phyloP scores from a whole-genome alignment of 2,113 vertebrate species.

The Fregetta grallaria region DNA sequence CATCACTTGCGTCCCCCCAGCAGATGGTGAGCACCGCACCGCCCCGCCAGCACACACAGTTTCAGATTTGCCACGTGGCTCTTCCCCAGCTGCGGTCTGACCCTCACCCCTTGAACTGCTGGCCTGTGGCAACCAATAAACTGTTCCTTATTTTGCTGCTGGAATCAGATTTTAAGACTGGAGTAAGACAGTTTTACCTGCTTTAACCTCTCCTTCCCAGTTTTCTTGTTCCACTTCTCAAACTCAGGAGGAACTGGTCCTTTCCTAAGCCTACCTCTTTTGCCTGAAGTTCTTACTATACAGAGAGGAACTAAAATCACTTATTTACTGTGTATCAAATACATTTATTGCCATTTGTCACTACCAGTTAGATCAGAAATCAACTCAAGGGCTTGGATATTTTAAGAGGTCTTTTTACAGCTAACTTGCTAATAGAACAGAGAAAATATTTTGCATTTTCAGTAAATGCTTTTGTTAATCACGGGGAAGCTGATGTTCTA shows the following conservation, averaged over 20 bases:
- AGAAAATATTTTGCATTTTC: neutral
- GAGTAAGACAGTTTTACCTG: neutral
- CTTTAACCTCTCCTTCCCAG: constrained; percentile 5
- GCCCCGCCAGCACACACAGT: neutral
- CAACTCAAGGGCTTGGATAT: neutral
- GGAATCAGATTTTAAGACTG: neutral
- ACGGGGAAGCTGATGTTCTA: neutral
- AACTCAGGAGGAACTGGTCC: neutral
- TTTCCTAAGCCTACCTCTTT: constrained; percentile 34
- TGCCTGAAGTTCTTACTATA: constrained; percentile 7
- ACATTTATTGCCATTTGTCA: neutral
- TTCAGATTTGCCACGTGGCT: neutral
- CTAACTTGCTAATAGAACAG: neutral
- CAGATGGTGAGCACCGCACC: neutral
- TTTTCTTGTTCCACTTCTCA: neutral
- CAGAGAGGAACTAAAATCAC: neutral
- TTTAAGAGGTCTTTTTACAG: neutral
- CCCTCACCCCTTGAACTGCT: neutral
- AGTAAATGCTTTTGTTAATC: neutral
- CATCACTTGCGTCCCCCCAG: neutral
- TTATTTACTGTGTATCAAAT: neutral
- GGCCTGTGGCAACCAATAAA: no score
- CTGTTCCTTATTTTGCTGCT: neutral
- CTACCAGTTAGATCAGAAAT: neutral
- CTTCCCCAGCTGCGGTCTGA: neutral